Evolutionary conservation across 2,113 vertebrate species (phyloP).

Genomic region (Chaetura pelagica): DNA sequence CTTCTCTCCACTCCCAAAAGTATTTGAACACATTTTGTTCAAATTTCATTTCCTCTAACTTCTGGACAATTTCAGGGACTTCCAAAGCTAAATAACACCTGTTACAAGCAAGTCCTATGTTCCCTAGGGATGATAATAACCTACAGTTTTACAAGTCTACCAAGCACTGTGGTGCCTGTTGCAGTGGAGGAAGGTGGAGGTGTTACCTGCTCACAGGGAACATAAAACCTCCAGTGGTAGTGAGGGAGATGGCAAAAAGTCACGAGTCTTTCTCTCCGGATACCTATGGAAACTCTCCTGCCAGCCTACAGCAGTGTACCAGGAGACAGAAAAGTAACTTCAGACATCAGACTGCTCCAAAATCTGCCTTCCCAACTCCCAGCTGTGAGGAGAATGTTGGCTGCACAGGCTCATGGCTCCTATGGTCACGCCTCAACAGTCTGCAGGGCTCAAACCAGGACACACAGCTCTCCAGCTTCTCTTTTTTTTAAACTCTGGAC

Average conservation of each 20-base stretch:
- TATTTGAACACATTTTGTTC: neutral
- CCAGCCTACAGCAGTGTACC: neutral
- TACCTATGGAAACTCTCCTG: neutral
- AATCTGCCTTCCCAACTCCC: neutral
- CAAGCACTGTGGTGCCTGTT: neutral
- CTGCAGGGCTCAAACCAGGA: neutral
- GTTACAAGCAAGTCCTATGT: neutral
- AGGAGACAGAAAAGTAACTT: neutral
- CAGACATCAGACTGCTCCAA: neutral
- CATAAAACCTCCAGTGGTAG: neutral
- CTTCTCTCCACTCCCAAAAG: neutral
- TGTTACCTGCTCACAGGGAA: neutral
- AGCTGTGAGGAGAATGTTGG: neutral
- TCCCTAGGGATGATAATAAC: neutral
- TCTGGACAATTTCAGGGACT: neutral
- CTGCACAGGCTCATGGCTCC: neutral
- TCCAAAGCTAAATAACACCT: constrained; percentile 4
- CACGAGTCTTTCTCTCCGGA: neutral
- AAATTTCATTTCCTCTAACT: neutral
- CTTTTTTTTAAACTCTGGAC: rapidly evolving
- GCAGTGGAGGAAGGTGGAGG: neutral
- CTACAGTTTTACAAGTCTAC: neutral
- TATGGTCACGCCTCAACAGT: neutral
- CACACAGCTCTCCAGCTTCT: neutral
- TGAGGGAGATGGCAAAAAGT: neutral